A percentile compares a stretch with the other conserved stretches of the same genome.
Conservation (phyloP, 2,797 vertebrate genomes). For the Catharus ustulatus region DNA sequence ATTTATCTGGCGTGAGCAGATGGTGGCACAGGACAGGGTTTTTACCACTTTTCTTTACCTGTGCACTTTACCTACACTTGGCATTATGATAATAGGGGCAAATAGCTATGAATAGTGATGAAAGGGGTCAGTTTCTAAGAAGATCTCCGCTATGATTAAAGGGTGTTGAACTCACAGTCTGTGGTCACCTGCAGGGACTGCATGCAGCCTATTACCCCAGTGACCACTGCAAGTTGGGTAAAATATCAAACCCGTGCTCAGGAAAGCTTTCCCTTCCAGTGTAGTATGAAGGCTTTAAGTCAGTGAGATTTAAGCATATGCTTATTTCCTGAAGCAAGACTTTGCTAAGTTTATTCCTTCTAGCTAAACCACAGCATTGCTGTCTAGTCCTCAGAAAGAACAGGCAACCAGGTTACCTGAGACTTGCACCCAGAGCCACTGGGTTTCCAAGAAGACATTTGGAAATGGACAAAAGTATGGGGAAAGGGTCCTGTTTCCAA, state of each 20-base stretch:
- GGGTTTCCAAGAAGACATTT: not conserved
- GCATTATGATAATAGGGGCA: not conserved
- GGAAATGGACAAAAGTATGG: not conserved
- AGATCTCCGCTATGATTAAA: not conserved
- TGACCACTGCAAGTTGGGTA: not conserved
- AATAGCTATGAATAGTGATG: not conserved
- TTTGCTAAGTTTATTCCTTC: not conserved
- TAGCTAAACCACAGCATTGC: not conserved
- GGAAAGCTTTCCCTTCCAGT: not conserved
- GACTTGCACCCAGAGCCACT: not conserved
- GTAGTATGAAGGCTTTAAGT: not conserved
- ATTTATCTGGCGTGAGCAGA: conserved; percentile 3
- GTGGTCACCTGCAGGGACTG: not conserved
- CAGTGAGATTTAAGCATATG: not conserved
- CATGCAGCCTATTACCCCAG: not conserved
- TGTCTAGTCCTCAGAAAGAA: not conserved
- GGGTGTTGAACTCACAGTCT: not conserved
- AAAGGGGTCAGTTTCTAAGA: not conserved
- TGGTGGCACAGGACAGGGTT: not conserved
- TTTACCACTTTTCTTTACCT: conserved; percentile 4
- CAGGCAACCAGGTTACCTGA: not conserved
- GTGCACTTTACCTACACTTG: not conserved
- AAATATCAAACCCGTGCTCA: not conserved
- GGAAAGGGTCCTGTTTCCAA: not conserved
- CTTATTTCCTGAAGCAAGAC: not conserved